These are phyloP conservation scores for Bolinopsis microptera DNA, from an alignment of 37 sponge, comb jelly and placozoan genomes.

Conservation along the genomic window DNA sequence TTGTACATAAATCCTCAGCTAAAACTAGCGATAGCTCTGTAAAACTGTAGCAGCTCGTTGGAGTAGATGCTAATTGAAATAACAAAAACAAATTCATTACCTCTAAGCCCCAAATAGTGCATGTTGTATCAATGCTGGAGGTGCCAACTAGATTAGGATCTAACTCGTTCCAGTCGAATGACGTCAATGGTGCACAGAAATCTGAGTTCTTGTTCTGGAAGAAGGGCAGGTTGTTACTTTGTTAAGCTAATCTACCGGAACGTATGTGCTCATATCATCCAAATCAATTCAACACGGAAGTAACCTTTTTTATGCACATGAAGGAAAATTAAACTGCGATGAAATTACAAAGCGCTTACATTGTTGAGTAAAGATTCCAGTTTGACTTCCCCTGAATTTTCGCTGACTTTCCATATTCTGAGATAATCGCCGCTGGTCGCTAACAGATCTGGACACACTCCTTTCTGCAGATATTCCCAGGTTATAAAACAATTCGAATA, in stretches of 20 bases:
- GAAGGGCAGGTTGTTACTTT: background rate
- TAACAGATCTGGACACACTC: constrained; percentile 80
- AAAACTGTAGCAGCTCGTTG: background rate
- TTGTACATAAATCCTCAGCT: background rate
- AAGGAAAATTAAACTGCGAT: background rate
- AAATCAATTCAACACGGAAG: too few species aligned
- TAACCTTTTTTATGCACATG: too few species aligned
- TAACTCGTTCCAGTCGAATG: constrained; percentile 96
- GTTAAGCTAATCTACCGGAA: background rate
- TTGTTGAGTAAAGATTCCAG: constrained; percentile 92
- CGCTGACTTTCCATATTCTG: constrained; percentile 82
- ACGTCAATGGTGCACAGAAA: constrained; percentile 94
- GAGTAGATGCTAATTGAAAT: background rate
- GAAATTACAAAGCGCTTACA: constrained; percentile 73
- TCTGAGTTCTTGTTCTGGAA: constrained; percentile 90
- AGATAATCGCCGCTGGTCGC: constrained; percentile 95
- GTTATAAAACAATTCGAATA: too few species aligned
- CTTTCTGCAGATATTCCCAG: constrained; percentile 69
- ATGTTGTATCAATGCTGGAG: constrained; percentile 95
- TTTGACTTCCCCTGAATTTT: constrained; percentile 71
- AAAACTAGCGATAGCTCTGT: constrained; percentile 15
- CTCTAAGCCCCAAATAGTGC: constrained; percentile 96
- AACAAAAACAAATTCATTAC: constrained; percentile 40
- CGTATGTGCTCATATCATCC: too few species aligned
- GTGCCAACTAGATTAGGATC: constrained; percentile 90